Conservation (phyloP, 2,888 invertebrate genomes). For the Argyresthia albistria region DNA sequence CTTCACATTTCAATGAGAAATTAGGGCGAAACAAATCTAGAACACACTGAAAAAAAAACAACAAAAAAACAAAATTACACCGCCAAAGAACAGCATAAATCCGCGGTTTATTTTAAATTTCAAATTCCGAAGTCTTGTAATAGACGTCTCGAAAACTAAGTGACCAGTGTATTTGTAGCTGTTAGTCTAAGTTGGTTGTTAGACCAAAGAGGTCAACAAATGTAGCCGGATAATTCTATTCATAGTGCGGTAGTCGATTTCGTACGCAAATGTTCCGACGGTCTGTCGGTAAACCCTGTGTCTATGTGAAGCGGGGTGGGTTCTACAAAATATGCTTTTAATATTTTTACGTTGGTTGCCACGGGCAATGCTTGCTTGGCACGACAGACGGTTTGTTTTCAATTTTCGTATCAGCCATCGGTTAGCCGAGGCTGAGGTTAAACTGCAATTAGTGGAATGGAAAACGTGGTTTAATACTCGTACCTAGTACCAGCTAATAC, state of each 20-base stretch:
- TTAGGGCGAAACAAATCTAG: background rate
- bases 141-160: constrained; percentile 2
- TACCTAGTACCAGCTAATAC: background rate
- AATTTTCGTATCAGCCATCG: no score
- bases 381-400: no score
- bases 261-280: background rate
- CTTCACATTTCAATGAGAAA: background rate
- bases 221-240: constrained; percentile 1
- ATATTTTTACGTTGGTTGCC: no score
- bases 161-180: background rate
- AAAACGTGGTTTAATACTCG: no score
- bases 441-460: no score
- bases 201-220: background rate
- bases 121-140: constrained; percentile 6
- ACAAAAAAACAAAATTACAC: constrained; percentile 1
- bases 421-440: no score
- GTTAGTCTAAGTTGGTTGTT: no score
- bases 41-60: background rate
- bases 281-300: background rate
- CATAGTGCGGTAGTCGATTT: constrained; percentile 1
- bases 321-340: background rate
- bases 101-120: constrained; percentile 7
- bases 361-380: no score
- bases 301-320: background rate
- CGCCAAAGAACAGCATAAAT: constrained; percentile 3